These are phyloP conservation scores for Enoplosus armatus DNA, from an alignment of 2,797 vertebrate species.

Conservation along the genomic window DNA sequence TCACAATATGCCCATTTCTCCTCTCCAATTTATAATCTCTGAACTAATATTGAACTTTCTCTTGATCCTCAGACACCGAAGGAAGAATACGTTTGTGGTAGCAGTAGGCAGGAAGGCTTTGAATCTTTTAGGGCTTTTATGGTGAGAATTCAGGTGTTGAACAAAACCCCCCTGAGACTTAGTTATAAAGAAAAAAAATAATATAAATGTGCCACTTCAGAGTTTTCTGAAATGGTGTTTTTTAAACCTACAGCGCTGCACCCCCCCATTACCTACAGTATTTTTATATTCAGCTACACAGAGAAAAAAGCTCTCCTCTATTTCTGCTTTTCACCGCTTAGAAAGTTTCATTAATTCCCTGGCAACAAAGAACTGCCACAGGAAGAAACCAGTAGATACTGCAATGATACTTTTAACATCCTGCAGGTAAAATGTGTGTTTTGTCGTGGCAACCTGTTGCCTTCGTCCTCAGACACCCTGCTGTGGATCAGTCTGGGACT, in stretches of 20 bases:
- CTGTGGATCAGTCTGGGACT: constrained; percentile 23
- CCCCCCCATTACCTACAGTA: too few species aligned
- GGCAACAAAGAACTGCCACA: not conserved
- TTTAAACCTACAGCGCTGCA: not conserved
- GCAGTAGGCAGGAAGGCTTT: constrained; percentile 11
- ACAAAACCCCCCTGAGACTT: constrained; percentile 16
- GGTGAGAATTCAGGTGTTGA: constrained; percentile 12
- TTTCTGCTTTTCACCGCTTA: constrained; percentile 2
- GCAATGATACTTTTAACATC: not conserved
- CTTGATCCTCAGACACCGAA: constrained; percentile 34
- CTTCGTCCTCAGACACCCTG: not conserved
- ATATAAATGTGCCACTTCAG: constrained; percentile 13
- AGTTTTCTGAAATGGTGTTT: not conserved
- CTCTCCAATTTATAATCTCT: constrained; percentile 51
- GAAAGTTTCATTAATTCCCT: constrained; percentile 9
- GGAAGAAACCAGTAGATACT: not conserved
- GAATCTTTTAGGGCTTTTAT: constrained; percentile 29
- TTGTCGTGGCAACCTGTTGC: constrained; percentile 14
- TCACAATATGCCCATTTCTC: constrained; percentile 62
- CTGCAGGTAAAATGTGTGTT: constrained; percentile 6
- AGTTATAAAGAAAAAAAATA: not conserved
- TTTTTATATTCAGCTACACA: constrained; percentile 18
- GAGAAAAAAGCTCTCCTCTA: not conserved
- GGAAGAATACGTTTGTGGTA: not conserved
- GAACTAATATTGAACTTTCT: constrained; percentile 67